These are phyloP conservation scores for Drosophila anomelani DNA, from an alignment of 2,888 invertebrate species.

Conservation along the genomic window DNA sequence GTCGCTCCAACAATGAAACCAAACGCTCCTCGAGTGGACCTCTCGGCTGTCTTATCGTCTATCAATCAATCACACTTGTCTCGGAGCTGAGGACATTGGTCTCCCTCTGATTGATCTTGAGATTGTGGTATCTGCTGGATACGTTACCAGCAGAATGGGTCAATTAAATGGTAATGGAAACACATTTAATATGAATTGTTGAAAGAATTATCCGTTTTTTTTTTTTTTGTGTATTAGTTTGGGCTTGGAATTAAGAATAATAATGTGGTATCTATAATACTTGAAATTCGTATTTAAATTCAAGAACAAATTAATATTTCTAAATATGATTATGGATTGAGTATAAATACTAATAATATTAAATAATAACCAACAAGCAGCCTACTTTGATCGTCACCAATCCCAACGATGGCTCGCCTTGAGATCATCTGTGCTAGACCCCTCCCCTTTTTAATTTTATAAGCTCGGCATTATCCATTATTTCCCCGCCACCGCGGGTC, in stretches of 20 bases:
- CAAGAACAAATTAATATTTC: not conserved
- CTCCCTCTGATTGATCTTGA: conserved; percentile 5
- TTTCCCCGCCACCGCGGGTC: conserved; percentile 31
- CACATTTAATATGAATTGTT: conserved; percentile 66
- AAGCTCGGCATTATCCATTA: conserved; percentile 6
- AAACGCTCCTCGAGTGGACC: conserved; percentile 46
- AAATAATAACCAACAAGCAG: no score
- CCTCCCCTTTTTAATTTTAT: conserved; percentile 7
- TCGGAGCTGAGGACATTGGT: conserved; percentile 39
- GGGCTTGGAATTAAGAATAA: not conserved
- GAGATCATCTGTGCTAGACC: conserved; percentile 47
- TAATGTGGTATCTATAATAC: no score
- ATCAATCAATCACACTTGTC: conserved; percentile 70
- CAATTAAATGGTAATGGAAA: conserved; percentile 70
- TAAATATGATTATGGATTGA: no score
- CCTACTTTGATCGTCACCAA: not conserved
- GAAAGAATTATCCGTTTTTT: conserved; percentile 52
- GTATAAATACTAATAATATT: no score
- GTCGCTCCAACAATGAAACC: conserved; percentile 8
- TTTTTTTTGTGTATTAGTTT: conserved; percentile 3
- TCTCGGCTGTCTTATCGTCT: conserved; percentile 57
- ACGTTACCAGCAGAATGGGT: conserved; percentile 22
- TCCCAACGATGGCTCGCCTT: conserved; percentile 43
- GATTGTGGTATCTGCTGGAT: conserved; percentile 1
- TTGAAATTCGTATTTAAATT: not conserved